Evolutionary conservation across 1,140 invertebrate species (phyloP).

Genomic region (Babylonia areolata): DNA sequence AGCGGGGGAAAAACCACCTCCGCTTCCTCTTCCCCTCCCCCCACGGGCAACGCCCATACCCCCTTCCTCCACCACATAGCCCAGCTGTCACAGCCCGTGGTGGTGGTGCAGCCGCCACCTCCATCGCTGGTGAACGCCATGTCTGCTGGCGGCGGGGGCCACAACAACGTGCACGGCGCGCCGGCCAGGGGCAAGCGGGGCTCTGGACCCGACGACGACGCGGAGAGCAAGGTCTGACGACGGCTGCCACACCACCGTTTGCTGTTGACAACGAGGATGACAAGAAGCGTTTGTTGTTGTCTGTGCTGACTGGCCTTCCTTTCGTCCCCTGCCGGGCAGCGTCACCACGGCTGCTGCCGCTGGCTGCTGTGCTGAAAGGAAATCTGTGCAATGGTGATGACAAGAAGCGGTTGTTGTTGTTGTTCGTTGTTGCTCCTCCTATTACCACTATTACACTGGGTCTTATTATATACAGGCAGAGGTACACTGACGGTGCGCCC

Average conservation of each 20-base stretch:
- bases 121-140: neutral
- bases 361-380: too few relatives aligned
- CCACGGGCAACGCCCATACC: conserved; percentile 11
- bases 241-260: neutral
- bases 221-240: conserved; percentile 50
- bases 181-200: conserved; percentile 26
- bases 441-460: too few relatives aligned
- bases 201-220: conserved; percentile 46
- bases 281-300: too few relatives aligned
- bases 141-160: neutral
- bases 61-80: neutral
- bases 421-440: too few relatives aligned
- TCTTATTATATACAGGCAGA: too few relatives aligned
- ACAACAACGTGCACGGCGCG: neutral
- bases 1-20: conserved; percentile 44
- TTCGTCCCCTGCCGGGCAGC: too few relatives aligned
- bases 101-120: conserved; percentile 3
- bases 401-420: too few relatives aligned
- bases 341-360: too few relatives aligned
- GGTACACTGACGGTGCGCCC: too few relatives aligned
- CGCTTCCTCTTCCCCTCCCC: neutral
- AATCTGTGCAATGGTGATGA: too few relatives aligned
- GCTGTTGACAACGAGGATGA: too few relatives aligned
- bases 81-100: neutral
- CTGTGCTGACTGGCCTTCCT: neutral